phyloP scores from a whole-genome alignment of 2,888 invertebrate genomes.

The Orthonevra nobilis region DNA sequence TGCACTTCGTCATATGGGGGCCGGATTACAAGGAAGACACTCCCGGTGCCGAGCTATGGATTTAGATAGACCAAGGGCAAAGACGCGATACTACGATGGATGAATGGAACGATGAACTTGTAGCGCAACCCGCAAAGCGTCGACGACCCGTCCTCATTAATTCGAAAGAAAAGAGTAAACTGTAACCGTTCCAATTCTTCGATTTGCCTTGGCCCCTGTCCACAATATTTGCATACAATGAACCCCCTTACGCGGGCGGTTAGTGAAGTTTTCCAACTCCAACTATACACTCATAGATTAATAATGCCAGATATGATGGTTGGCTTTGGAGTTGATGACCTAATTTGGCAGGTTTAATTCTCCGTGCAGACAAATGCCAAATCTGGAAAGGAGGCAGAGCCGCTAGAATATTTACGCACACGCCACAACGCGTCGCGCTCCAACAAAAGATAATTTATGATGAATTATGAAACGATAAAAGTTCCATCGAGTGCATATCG shows the following conservation, averaged over 20 bases:
- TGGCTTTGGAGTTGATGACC: constrained; percentile 63
- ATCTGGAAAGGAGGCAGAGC: constrained; percentile 39
- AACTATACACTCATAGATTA: constrained; percentile 39
- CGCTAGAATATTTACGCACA: constrained; percentile 20
- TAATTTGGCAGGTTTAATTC: constrained; percentile 57
- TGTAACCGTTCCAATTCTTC: constrained; percentile 62
- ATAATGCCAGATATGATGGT: constrained; percentile 49
- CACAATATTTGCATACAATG: constrained; percentile 63
- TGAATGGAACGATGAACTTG: constrained; percentile 54
- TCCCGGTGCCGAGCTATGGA: constrained; percentile 47
- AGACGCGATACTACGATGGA: constrained; percentile 31
- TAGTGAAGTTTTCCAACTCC: not conserved
- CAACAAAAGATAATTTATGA: constrained; percentile 62
- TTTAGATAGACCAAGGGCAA: too few species aligned
- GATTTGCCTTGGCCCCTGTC: constrained; percentile 43
- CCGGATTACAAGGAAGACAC: constrained; percentile 46
- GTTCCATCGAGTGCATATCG: constrained; percentile 46
- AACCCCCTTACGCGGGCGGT: constrained; percentile 1
- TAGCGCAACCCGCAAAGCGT: constrained; percentile 9
- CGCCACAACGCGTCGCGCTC: not conserved
- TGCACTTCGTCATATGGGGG: constrained; percentile 31
- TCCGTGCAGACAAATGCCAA: constrained; percentile 49
- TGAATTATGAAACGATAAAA: constrained; percentile 64
- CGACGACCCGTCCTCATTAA: constrained; percentile 40
- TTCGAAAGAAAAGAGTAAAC: constrained; percentile 37